Percentiles rank a stretch among this genome's conserved stretches.
phyloP scores from a whole-genome alignment of 2,797 vertebrate genomes.

The Danio tinwini region DNA sequence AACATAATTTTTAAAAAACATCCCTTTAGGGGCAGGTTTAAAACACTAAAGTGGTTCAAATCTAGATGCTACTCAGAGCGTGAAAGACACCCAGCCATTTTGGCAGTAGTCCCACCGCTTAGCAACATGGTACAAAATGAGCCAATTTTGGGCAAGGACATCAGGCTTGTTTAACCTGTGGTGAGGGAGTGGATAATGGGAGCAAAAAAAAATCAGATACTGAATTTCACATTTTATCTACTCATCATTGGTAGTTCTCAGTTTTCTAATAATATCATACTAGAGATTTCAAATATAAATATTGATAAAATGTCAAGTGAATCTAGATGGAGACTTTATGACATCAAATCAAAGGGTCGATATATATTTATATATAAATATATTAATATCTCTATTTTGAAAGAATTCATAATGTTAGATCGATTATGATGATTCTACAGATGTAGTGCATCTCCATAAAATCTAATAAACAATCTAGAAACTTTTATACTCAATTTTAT shows the following conservation, averaged over 20 bases:
- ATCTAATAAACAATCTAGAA: too few species aligned
- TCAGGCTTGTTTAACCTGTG: constrained; percentile 37
- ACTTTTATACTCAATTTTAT: too few species aligned
- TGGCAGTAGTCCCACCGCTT: constrained; percentile 21
- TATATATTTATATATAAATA: too few species aligned
- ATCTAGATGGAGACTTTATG: too few species aligned
- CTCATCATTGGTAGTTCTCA: background rate
- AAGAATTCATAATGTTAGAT: too few species aligned
- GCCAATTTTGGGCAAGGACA: constrained; percentile 46
- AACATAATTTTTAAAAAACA: background rate
- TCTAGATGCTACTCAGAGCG: background rate
- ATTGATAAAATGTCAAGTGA: too few species aligned
- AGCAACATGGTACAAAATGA: constrained; percentile 33
- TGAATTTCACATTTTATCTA: background rate
- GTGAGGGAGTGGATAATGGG: constrained; percentile 8
- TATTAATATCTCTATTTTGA: too few species aligned
- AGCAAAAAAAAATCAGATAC: background rate
- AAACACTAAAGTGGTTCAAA: constrained; percentile 8
- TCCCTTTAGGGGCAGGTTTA: background rate
- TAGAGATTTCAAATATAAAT: too few species aligned
- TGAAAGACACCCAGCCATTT: constrained; percentile 28
- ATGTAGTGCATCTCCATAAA: too few species aligned
- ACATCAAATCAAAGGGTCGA: too few species aligned
- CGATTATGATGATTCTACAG: too few species aligned
- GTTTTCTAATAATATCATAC: background rate